Evolutionary conservation across 1,140 invertebrate species (phyloP), one percentile per base, ranked within the genome.

Genomic region (Calycopis cecrops): DNA sequence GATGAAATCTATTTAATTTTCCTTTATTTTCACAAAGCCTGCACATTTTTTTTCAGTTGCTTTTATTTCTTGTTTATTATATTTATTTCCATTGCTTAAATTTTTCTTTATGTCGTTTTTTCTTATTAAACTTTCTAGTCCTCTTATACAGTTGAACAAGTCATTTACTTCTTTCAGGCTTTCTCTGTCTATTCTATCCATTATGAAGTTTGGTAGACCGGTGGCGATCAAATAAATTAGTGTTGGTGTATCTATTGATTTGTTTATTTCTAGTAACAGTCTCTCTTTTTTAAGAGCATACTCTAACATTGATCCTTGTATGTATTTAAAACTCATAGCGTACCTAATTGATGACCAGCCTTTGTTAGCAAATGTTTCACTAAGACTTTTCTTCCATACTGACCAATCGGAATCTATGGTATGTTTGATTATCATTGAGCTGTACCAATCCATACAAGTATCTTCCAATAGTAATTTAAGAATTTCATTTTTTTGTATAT

Each of bases 131-230:
- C 70, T 52, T 65, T 78, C 69, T 51, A 65, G 60, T 17, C 57
- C 48, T 49, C 63, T 40, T 49, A 63, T 56, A 34, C 42, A 35
- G 57, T 58, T 67, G 53, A 68, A 73, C 55, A 76, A 64, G 55
- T 67, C 60, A 14, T 58, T 57, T 42, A 53, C 60, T n/a, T 71
- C 51, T 63, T 66, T 59, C 33, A 69, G 18, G 10, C 59, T 58
- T 38, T 66, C 37, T 65, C 57, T 75, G 59, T 74, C 54, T 28
- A 75, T 69, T 58, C 57, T 59, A 61, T 76, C 57, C 50, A 51
- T 47, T 60, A 76, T 71, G 63, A 58, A 71, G 42, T 69, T 57
- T 38, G 74, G 74, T 57, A 78, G 59, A 4, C 73, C 71, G 35
- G 57, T 65, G 9, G 55, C 70, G 55, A 75, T 71, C 16, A 71